Evolutionary conservation across 2,113 vertebrate species (phyloP).

Genomic region (Chroicocephalus ridibundus): DNA sequence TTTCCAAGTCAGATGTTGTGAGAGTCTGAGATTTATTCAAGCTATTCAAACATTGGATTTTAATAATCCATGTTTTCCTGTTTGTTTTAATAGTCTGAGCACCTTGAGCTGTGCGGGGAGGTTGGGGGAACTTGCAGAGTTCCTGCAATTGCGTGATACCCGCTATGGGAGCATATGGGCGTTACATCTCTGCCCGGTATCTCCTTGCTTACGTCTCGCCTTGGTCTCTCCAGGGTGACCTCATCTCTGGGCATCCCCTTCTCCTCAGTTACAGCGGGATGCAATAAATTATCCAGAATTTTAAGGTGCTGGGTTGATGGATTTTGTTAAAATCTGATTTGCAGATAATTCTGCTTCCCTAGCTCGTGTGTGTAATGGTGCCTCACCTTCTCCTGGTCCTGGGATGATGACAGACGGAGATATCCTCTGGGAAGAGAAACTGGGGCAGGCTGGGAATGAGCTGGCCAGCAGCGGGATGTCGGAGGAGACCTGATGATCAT

Average conservation of each 20-base stretch:
- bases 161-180: accelerated
- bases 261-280: not conserved
- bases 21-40: not conserved
- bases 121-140: not conserved
- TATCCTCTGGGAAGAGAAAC: not conserved
- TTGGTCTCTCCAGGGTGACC: not conserved
- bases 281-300: not conserved
- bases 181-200: not conserved
- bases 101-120: not conserved
- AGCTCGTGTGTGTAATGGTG: accelerated
- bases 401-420: not conserved
- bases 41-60: not conserved
- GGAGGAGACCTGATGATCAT: not conserved
- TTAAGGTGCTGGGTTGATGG: not conserved
- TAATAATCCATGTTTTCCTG: accelerated
- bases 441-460: not conserved
- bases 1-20: not conserved
- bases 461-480: not conserved
- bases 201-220: not conserved
- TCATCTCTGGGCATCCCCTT: not conserved
- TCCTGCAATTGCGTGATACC: not conserved
- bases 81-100: accelerated
- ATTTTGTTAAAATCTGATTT: not conserved
- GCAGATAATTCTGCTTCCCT: not conserved
- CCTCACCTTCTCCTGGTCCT: accelerated